Base-by-base conservation (phyloP, 2,113 vertebrate species). In the Otus sunia region DNA sequence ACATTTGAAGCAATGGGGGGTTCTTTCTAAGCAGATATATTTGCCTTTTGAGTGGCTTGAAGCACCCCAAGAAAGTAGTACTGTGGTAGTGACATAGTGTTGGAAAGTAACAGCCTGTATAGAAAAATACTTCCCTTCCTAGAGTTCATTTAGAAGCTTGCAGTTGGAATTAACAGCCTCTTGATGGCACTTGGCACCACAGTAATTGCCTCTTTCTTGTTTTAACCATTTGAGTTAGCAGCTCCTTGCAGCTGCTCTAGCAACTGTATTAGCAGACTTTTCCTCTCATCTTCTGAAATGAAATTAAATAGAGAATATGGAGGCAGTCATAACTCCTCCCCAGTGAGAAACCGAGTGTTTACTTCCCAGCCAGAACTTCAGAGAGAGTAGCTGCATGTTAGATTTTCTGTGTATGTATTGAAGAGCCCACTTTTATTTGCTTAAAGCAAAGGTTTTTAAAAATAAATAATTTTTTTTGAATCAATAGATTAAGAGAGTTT, bases 151-250 rank as follows among this genome's bases (percentile, higher is more conserved):
- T 81, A 68, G 62, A 88, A 81, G 62, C 84, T 90, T 97, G 96
- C 94, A 97, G 86, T 97, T 97, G 92, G 64, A 75, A 50, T 76
- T 68, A 91, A 17, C 64, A 77, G 82, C 98, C 98, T 95, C 98
- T 85, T 86, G 98, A 97, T 97, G 98, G 98, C 98, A 90, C 90
- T 76, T 90, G 78, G 71, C 84, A 82, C 98, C 93, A 77, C 82
- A 63, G 34, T 94, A 80, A 77, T 59, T 85, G 58, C 12, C 41
- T 85, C 45, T 27, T 80, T 45, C 89, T 86, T 91, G 37, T 71
- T 86, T 63, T 22, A 91, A 81, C 72, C 20, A n/a, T 73, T 60
- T 85, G 49, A 81, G 64, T 63, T 56, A 52, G 37, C 47, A 91
- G 83, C 43, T 93, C n/a, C 50, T 68, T 72, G 49, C 76, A 81